Conservation (phyloP, 1,140 invertebrate genomes). For the Onthophagus taurus region DNA sequence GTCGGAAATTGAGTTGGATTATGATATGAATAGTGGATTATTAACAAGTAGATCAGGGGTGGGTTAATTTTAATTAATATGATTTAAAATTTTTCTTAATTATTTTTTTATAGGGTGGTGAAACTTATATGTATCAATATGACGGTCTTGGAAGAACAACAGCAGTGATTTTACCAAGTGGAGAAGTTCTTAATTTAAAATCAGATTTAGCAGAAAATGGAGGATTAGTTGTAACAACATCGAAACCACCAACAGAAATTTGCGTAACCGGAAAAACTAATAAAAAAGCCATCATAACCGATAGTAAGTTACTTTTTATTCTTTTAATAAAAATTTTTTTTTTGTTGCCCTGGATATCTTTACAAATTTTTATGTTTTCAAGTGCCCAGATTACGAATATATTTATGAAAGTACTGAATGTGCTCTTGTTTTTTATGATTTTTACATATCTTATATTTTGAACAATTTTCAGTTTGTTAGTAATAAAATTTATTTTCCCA, state of each 20-base stretch:
- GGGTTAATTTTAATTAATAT: slow-evolving; percentile 31
- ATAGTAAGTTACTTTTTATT: slow-evolving; percentile 35
- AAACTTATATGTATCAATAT: slow-evolving; percentile 84
- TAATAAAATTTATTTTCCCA: no score
- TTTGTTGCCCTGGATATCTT: no score
- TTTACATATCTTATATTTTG: no score
- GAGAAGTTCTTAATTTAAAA: slow-evolving; percentile 71
- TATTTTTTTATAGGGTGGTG: slow-evolving; percentile 53
- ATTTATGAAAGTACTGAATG: no score
- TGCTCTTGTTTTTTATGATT: no score
- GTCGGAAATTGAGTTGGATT: slow-evolving; percentile 74
- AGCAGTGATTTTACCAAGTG: slow-evolving; percentile 78
- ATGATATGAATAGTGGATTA: slow-evolving; percentile 71
- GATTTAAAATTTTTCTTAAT: slow-evolving; percentile 16
- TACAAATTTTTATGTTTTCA: no score
- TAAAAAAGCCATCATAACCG: slow-evolving; percentile 43
- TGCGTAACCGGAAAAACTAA: slow-evolving; percentile 49
- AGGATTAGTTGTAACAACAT: slow-evolving; percentile 62
- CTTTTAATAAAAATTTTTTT: background rate
- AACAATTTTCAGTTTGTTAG: no score
- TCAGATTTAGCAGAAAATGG: slow-evolving; percentile 65
- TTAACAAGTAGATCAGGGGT: slow-evolving; percentile 69
- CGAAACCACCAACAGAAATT: slow-evolving; percentile 39
- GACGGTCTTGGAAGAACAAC: slow-evolving; percentile 76
- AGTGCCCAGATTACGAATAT: no score